Evolutionary conservation across 2,888 invertebrate genomes (phyloP).

Genomic region (Didymodactylos carnosus): DNA sequence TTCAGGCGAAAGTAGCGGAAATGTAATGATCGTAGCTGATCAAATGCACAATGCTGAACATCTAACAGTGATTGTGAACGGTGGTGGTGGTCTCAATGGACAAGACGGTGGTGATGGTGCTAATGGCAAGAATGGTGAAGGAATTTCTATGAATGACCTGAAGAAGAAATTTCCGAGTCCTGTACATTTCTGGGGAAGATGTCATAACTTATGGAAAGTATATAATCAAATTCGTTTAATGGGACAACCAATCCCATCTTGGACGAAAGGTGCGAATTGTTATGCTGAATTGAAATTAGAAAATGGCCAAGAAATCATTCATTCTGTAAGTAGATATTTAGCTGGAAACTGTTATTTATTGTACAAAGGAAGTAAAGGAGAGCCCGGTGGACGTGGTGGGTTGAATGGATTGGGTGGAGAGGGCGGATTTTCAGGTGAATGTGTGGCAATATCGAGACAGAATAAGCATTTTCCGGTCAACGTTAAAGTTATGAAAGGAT

Average conservation of each 20-base stretch:
- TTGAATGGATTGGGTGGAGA: background rate
- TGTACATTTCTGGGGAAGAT: background rate
- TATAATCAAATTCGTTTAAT: background rate
- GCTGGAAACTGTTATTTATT: background rate
- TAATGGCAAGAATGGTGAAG: background rate
- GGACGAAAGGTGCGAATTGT: background rate
- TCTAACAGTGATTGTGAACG: background rate
- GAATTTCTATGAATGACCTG: background rate
- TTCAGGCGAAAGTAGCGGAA: background rate
- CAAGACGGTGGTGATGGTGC: background rate
- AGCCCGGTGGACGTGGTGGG: background rate
- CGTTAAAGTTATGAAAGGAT: background rate
- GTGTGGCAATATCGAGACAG: background rate
- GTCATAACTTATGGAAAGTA: background rate
- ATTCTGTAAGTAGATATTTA: background rate
- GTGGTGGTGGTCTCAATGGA: background rate
- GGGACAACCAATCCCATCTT: background rate
- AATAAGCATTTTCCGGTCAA: background rate
- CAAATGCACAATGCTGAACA: background rate
- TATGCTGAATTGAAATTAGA: background rate
- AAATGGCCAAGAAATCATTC: background rate
- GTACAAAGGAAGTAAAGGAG: background rate
- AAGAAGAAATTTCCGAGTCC: background rate
- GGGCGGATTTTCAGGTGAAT: background rate
- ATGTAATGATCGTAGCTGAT: background rate